Conservation (phyloP, 2,113 vertebrate genomes). For the Corydoras maculifer region DNA sequence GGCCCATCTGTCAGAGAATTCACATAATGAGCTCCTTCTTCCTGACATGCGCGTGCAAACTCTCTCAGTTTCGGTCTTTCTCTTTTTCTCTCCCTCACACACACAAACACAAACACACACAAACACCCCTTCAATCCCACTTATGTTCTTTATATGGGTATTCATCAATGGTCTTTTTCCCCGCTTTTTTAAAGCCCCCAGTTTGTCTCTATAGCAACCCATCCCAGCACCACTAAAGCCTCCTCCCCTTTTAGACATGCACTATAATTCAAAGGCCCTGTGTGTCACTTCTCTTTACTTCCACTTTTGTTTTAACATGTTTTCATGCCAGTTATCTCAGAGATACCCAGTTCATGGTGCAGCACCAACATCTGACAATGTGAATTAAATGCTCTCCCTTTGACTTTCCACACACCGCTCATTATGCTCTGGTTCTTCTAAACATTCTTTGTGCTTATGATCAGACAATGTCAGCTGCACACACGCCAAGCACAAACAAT, state of each 20-base stretch:
- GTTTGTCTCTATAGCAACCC: constrained; percentile 38
- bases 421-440: too few relatives aligned
- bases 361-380: too few relatives aligned
- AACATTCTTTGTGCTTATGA: too few relatives aligned
- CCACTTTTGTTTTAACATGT: too few relatives aligned
- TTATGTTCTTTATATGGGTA: constrained; percentile 18
- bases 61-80: too few relatives aligned
- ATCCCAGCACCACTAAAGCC: constrained; percentile 13
- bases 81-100: background rate
- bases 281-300: background rate
- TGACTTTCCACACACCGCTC: too few relatives aligned
- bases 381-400: too few relatives aligned
- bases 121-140: constrained; percentile 20
- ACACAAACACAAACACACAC: constrained; percentile 1
- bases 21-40: constrained; percentile 39
- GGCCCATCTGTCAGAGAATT: constrained; percentile 47
- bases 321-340: too few relatives aligned
- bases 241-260: constrained; percentile 3
- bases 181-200: constrained; percentile 17
- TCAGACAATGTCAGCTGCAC: too few relatives aligned
- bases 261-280: constrained; percentile 15
- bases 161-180: constrained; percentile 18
- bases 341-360: too few relatives aligned
- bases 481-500: too few relatives aligned
- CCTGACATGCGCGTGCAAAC: background rate